A percentile compares a stretch with the other conserved stretches of the same genome.
Conservation (phyloP, 2,888 invertebrate species). For the Myopa tessellatipennis region DNA sequence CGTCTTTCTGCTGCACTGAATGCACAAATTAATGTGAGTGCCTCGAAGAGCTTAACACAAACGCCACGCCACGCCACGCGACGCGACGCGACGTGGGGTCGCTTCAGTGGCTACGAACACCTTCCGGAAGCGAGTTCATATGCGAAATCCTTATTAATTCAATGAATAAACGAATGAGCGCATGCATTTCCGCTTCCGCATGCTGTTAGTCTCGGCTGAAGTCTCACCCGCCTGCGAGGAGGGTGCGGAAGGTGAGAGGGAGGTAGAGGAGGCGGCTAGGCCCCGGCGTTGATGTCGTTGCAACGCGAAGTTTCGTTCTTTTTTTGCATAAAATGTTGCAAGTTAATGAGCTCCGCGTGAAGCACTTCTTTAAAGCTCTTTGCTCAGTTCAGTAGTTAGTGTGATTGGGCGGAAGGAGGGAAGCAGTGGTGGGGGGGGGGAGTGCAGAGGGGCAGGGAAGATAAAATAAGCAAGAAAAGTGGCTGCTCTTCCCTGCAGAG, state of each 20-base stretch:
- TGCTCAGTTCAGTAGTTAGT: no score
- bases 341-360: constrained; percentile 14
- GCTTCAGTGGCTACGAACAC: neutral
- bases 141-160: constrained; percentile 23
- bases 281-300: neutral
- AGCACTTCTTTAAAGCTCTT: neutral
- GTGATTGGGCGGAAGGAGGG: no score
- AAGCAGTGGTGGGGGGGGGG: neutral
- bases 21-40: constrained; percentile 5
- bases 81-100: neutral
- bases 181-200: constrained; percentile 23
- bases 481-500: neutral
- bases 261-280: neutral
- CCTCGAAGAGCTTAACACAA: constrained; percentile 56
- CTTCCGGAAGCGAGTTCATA: constrained; percentile 14
- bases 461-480: neutral
- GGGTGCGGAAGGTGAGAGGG: neutral
- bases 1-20: neutral
- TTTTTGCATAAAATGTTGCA: neutral
- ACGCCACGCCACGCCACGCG: constrained; percentile 51
- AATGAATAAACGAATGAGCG: constrained; percentile 26
- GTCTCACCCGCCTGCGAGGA: neutral
- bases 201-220: neutral
- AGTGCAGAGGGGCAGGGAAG: neutral
- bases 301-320: neutral